phyloP scores from a whole-genome alignment of 2,113 vertebrate genomes.

The Heteronetta atricapilla region DNA sequence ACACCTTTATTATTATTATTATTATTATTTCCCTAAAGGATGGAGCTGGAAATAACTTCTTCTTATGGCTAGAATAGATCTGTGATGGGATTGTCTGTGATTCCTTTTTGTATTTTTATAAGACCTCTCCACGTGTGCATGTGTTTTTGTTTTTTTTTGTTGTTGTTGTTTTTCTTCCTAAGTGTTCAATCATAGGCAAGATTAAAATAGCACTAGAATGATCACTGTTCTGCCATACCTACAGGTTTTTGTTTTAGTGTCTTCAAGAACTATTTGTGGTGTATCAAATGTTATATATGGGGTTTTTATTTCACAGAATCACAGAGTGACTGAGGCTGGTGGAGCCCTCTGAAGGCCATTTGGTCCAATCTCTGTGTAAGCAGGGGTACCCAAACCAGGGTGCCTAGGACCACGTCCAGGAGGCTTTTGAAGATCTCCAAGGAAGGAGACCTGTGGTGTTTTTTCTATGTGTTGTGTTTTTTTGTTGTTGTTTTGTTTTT shows the following conservation, averaged over 20 bases:
- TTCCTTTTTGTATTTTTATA: background rate
- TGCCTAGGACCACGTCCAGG: background rate
- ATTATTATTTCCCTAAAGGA: background rate
- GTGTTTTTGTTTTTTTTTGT: background rate
- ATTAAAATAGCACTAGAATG: background rate
- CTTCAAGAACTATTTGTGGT: background rate
- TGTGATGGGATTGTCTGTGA: background rate
- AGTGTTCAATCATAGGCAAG: background rate
- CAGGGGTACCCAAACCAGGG: background rate
- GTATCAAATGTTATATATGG: fast-evolving
- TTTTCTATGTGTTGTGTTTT: background rate
- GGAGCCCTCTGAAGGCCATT: background rate
- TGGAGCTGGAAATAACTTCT: background rate
- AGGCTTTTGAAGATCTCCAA: background rate
- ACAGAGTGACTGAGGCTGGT: background rate
- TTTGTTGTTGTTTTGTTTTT: background rate
- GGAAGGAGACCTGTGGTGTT: background rate
- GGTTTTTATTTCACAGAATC: background rate
- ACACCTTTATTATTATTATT: background rate
- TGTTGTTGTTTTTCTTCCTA: background rate
- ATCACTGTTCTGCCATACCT: background rate
- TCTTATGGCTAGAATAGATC: background rate
- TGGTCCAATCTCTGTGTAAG: background rate
- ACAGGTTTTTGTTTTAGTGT: background rate
- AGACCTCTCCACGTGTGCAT: background rate